Conservation (phyloP, 2,888 invertebrate genomes). For the Syritta pipiens region DNA sequence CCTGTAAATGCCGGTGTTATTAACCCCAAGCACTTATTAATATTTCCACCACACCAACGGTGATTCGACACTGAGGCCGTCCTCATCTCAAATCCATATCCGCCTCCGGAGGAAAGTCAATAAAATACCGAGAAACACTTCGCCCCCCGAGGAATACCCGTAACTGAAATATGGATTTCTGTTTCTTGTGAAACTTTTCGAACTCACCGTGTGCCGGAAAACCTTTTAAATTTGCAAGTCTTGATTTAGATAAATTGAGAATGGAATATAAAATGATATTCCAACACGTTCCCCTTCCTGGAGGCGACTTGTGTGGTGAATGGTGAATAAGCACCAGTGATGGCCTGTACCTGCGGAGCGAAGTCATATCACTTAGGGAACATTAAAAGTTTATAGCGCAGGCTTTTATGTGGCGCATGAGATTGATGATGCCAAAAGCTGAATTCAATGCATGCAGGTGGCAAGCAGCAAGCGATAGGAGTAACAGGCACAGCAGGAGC, state of each 20-base stretch:
- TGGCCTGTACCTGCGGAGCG: background rate
- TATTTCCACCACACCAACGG: slow-evolving; percentile 56
- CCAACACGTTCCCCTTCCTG: slow-evolving; percentile 51
- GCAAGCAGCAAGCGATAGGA: background rate
- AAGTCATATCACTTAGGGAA: slow-evolving; percentile 3
- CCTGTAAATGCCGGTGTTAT: slow-evolving; percentile 40
- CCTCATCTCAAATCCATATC: slow-evolving; percentile 17
- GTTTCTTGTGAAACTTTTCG: slow-evolving; percentile 45
- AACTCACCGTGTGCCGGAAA: slow-evolving; percentile 33
- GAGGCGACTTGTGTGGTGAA: slow-evolving; percentile 58
- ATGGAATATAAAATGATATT: slow-evolving; percentile 62
- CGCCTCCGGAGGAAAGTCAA: slow-evolving; percentile 28
- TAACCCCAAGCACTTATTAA: slow-evolving; percentile 59
- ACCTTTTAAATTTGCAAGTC: slow-evolving; percentile 71
- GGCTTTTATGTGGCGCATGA: slow-evolving; percentile 32
- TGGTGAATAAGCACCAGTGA: slow-evolving; percentile 11
- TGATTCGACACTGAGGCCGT: slow-evolving; percentile 17
- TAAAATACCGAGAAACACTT: slow-evolving; percentile 48
- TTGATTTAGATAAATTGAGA: slow-evolving; percentile 72
- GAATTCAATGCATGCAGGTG: slow-evolving; percentile 3
- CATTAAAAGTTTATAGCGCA: slow-evolving; percentile 32
- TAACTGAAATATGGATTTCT: slow-evolving; percentile 60
- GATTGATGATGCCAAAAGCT: slow-evolving; percentile 27
- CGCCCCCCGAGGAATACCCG: slow-evolving; percentile 36
- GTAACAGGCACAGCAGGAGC: too few relatives aligned